phyloP scores from a whole-genome alignment of 2,888 invertebrate genomes.

The Aphodius sticticus region DNA sequence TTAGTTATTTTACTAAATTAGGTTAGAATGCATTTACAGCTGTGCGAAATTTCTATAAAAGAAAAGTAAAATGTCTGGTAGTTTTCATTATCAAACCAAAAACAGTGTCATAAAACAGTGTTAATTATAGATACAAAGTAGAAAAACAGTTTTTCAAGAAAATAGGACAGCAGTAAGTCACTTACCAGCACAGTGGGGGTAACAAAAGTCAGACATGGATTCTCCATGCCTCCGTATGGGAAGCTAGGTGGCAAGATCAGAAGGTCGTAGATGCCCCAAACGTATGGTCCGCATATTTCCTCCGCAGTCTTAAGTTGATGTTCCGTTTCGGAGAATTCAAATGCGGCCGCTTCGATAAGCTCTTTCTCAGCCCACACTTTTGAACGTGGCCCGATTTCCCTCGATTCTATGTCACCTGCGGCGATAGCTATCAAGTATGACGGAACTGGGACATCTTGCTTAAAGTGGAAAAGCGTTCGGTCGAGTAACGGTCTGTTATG shows the following conservation, averaged over 20 bases:
- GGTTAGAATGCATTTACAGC: too few species aligned
- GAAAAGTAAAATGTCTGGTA: too few species aligned
- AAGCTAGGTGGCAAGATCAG: constrained; percentile 92
- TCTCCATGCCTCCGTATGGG: constrained; percentile 97
- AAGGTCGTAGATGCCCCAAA: constrained; percentile 90
- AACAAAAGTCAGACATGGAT: constrained; percentile 94
- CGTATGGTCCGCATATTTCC: constrained; percentile 85
- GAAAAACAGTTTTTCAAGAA: too few species aligned
- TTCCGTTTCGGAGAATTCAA: constrained; percentile 91
- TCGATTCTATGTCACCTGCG: constrained; percentile 80
- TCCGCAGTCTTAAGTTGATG: constrained; percentile 84
- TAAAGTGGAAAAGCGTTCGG: constrained; percentile 67
- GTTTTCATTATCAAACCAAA: too few species aligned
- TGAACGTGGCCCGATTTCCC: constrained; percentile 80
- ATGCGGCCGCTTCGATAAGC: constrained; percentile 81
- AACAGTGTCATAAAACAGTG: too few species aligned
- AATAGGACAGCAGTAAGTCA: constrained; percentile 28
- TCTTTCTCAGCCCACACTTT: constrained; percentile 91
- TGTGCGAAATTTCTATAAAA: too few species aligned
- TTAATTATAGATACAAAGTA: too few species aligned
- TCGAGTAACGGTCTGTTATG: constrained; percentile 57
- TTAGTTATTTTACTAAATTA: too few species aligned
- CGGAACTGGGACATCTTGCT: constrained; percentile 84
- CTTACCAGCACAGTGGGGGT: constrained; percentile 89
- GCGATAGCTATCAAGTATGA: constrained; percentile 91